A percentile compares a stretch with the other conserved stretches of the same genome.
Conservation (phyloP, 2,888 invertebrate species). For the Trypoxylon attenuatum region DNA sequence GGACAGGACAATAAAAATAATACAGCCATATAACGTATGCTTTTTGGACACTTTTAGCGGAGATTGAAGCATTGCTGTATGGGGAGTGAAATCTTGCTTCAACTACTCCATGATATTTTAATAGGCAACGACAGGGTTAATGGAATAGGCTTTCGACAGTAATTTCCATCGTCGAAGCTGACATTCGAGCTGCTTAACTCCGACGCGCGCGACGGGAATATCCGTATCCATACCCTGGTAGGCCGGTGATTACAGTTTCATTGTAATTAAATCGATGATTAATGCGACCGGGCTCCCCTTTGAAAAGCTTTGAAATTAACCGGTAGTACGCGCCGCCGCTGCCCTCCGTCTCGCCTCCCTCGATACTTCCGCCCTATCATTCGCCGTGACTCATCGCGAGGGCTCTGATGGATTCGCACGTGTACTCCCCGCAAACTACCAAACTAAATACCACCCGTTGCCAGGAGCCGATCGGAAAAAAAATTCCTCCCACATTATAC, state of each 20-base stretch:
- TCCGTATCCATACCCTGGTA: not conserved
- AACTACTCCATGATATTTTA: too few species aligned
- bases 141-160: not conserved
- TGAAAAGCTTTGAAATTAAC: conserved; percentile 6
- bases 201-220: not conserved
- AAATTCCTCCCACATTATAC: too few species aligned
- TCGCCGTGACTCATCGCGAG: conserved; percentile 30
- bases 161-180: not conserved
- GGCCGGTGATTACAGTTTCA: conserved; percentile 8
- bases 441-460: not conserved
- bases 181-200: too few species aligned
- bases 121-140: too few species aligned
- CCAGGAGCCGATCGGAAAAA: too few species aligned
- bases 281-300: conserved; percentile 12
- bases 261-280: conserved; percentile 34
- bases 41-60: too few species aligned
- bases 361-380: conserved; percentile 13
- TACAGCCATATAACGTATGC: too few species aligned
- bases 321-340: conserved; percentile 2
- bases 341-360: too few species aligned
- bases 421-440: conserved; percentile 37
- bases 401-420: conserved; percentile 29
- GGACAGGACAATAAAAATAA: too few species aligned
- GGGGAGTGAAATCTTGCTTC: not conserved
- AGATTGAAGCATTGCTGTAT: too few species aligned